Evolutionary conservation across 2,888 invertebrate species (phyloP).

Genomic region (Lapara coniferarum): DNA sequence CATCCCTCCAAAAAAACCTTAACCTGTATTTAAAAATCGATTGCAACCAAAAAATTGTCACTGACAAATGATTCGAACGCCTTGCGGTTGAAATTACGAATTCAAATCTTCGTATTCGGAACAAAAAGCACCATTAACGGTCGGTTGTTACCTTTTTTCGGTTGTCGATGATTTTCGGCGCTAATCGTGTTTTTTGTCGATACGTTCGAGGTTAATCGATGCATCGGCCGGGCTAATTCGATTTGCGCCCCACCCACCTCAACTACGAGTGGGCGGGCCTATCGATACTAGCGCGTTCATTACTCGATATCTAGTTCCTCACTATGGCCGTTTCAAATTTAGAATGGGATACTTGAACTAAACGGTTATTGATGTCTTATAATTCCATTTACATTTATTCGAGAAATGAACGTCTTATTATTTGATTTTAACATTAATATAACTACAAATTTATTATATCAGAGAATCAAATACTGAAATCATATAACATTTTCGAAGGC

Average conservation of each 20-base stretch:
- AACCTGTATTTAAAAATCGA: constrained; percentile 84
- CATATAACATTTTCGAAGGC: too few relatives aligned
- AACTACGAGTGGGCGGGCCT: constrained; percentile 75
- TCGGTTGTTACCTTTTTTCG: constrained; percentile 78
- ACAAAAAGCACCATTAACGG: constrained; percentile 82
- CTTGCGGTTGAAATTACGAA: constrained; percentile 83
- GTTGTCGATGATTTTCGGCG: constrained; percentile 79
- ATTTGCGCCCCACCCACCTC: constrained; percentile 77
- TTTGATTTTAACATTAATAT: too few relatives aligned
- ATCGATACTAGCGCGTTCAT: constrained; percentile 57
- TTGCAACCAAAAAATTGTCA: constrained; percentile 83
- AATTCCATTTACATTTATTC: too few relatives aligned
- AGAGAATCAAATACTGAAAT: too few relatives aligned
- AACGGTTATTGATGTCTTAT: too few relatives aligned
- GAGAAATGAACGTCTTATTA: too few relatives aligned
- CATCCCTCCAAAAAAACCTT: constrained; percentile 54
- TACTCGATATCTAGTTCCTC: constrained; percentile 17
- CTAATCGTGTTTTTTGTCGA: constrained; percentile 82
- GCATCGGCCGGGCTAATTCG: constrained; percentile 78
- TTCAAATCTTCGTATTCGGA: constrained; percentile 81
- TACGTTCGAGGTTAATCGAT: constrained; percentile 77
- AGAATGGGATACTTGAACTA: background rate
- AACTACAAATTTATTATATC: too few relatives aligned
- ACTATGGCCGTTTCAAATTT: constrained; percentile 11
- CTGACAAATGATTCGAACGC: constrained; percentile 83